Base-by-base conservation (phyloP, 2,888 invertebrate genomes). In the Ellobium chinense region DNA sequence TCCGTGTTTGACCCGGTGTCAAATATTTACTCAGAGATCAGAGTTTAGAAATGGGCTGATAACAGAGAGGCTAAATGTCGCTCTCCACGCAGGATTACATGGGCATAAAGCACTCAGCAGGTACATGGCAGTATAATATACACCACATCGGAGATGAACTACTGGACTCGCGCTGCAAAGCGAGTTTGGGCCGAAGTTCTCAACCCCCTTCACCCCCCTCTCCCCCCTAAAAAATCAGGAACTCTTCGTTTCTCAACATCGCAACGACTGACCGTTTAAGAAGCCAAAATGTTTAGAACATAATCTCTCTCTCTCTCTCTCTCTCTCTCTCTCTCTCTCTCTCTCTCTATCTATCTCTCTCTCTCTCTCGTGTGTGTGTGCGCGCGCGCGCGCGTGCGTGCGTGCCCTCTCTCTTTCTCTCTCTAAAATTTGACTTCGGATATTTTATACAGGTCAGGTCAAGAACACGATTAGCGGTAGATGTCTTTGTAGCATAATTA, bases 1-100 rank as follows among this genome's bases (percentile, higher is more conserved):
- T n/a, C 29, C 39, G 27, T 39, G 62, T 63, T 63, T 60, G 62
- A 74, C 62, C 73, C 62, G 31, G 7, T 29, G 46, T 24, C 54
- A 74, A 74, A 74, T 74, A 74, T 74, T 74, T 62, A 74, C 74
- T 63, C 31, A 63, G 37, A 74, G 74, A 74, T 74, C 74, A 63
- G 46, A 29, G 74, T 63, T 74, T 74, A 31, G 74, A 46, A 74
- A 46, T 39, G 39, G 63, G 63, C 74, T 63, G 74, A 74, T 74
- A 74, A 74, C 63, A 31, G 63, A 39, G 0, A 31, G 62, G 63
- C 31, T 62, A 29, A 74, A 74, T 39, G 74, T 46, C 63, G 39
- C 46, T 39, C 74, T 74, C 31, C 74, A 46, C 9, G 21, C n/a
- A n/a, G 74, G 46, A 74, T 74, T 74, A 63, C 63, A 46, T 24